Conservation (phyloP, 2,113 vertebrate genomes). For the Rallus limicola region DNA sequence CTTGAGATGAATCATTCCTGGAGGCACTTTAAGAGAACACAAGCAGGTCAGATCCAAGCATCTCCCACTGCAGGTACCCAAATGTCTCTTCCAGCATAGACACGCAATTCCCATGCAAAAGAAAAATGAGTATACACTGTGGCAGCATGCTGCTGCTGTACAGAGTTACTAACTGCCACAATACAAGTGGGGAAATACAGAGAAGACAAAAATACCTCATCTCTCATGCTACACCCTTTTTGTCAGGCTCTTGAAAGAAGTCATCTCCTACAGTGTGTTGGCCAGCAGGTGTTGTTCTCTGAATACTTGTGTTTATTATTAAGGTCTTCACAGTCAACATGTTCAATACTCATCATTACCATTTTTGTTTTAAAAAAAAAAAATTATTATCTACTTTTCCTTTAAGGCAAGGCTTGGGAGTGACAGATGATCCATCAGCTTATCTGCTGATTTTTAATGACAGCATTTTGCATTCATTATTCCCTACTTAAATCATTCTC, state of each 20-base stretch:
- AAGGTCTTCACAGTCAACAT: not conserved
- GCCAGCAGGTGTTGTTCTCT: not conserved
- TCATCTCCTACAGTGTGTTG: not conserved
- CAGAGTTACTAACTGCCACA: not conserved
- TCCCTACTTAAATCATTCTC: conserved; percentile 61
- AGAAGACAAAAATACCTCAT: not conserved
- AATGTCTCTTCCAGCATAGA: not conserved
- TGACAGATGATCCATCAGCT: conserved; percentile 69
- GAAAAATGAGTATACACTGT: not conserved
- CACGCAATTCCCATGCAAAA: not conserved
- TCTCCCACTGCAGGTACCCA: not conserved
- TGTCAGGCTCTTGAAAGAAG: not conserved
- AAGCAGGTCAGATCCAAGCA: not conserved
- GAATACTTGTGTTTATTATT: not conserved
- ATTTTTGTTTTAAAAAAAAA: not conserved
- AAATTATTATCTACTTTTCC: conserved; percentile 20
- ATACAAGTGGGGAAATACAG: not conserved
- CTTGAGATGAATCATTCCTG: not conserved
- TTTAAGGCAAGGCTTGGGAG: conserved; percentile 16
- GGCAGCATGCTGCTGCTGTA: not conserved
- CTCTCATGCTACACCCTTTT: not conserved
- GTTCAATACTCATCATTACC: not conserved
- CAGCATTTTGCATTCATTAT: conserved; percentile 70
- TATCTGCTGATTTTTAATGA: conserved; percentile 60
- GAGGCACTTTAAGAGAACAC: not conserved